A percentile compares a stretch with the other conserved stretches of the same genome.
phyloP scores from a whole-genome alignment of 2,113 vertebrate genomes.

The Heterotis niloticus region DNA sequence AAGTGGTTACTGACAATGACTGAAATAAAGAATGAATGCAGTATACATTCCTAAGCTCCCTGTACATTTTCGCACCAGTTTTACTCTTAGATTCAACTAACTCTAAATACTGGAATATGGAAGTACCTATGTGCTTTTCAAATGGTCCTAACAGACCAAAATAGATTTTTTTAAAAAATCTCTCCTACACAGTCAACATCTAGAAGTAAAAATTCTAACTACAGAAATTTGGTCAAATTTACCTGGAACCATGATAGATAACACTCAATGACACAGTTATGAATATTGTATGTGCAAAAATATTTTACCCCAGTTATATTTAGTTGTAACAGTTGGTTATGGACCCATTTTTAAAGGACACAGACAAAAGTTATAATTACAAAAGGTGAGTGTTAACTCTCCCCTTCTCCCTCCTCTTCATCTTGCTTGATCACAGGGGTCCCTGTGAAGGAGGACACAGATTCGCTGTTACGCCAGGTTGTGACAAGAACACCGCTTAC shows the following conservation, averaged over 20 bases:
- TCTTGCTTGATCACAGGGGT: constrained; percentile 60
- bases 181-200: constrained; percentile 18
- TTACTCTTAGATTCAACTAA: background rate
- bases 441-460: constrained; percentile 45
- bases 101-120: background rate
- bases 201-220: constrained; percentile 28
- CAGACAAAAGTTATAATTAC: constrained; percentile 3
- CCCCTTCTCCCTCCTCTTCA: constrained; percentile 53
- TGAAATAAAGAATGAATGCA: background rate
- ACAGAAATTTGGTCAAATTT: constrained; percentile 23
- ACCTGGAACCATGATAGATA: constrained; percentile 7
- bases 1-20: background rate
- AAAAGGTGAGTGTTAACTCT: constrained; percentile 36
- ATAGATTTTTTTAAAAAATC: background rate
- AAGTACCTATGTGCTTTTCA: constrained; percentile 20
- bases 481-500: background rate
- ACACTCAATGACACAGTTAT: background rate
- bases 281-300: no score
- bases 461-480: no score
- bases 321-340: constrained; percentile 26
- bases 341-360: constrained; percentile 23
- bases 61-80: background rate
- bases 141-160: background rate
- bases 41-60: background rate
- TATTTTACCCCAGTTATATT: no score